Evolutionary conservation across 2,888 invertebrate species (phyloP), one percentile per base, ranked within the genome.

Genomic region (Leptinotarsa tumamoca): DNA sequence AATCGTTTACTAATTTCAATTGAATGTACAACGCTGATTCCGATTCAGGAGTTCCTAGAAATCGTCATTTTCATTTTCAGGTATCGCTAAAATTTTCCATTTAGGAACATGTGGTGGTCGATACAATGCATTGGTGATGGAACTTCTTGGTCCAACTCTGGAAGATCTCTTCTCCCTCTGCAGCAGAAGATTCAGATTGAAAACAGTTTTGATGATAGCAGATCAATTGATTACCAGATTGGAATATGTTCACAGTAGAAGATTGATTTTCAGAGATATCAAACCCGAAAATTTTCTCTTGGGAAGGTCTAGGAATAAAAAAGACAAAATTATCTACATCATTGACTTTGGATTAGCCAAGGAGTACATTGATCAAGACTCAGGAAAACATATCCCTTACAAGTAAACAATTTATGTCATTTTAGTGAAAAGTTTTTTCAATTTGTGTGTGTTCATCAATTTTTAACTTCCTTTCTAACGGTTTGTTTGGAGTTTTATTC

Each of bases 341-440:
- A 99, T 99, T 92, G 99, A 99, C 94, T 99, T 99, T 92, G 99
- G 99, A 90, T 93, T 99, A 92, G 99, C 99, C 90, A 99, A 99
- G 93, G 99, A 99, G 93, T 99, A 99, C 91, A 98, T 99, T 92
- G 99, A 99, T 92, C 95, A 98, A 92, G 98, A 99, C 92, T 96
- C 97, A 90, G 97, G 97, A 92, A 98, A 99, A 92, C 99, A 99
- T 92, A 99, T 99, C 92, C 99, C 99, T 86, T 99, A 99, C 91
- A 85, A 84, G 86, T 85, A 79, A 56, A 10, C 15, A 18, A 49
- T 33, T 49, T 21, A 51, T 56, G 56, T 4, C 7, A 13, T 21
- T 14, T 7, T 23, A 33, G 61, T 63, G 4, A n/a, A 27, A 1
- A 13, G 1, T 54, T 54, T n/a, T 54, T 18, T 54, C 3, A 10